Base-by-base conservation (phyloP, 2,113 vertebrate genomes). In the Helogale parvula region DNA sequence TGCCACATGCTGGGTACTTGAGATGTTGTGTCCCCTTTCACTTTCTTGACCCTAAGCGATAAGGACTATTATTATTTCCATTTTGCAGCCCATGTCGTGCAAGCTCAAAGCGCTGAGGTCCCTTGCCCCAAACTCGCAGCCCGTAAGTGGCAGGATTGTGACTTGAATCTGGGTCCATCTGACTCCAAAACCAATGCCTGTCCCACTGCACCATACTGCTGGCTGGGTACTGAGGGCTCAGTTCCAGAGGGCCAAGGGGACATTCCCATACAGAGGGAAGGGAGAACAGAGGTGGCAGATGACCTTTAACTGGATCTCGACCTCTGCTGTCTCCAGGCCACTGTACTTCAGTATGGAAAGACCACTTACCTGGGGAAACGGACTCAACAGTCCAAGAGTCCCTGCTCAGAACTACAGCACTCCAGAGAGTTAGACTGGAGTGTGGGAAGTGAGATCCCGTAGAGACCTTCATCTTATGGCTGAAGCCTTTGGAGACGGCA, bases 401-500 rank as follows among this genome's bases (percentile, higher is more conserved):
- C 27, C 41, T 3, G 4, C 79, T 87, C 17, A 0, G 38, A 96
- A 69, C 65, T 16, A 13, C 91, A 85, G 35, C 16, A 13, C 14
- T 88, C 9, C 9, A 11, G 31, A 71, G 57, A 27, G 33, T n/a
- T 57, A n/a, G 31, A 35, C 7, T 45, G 50, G 5, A 29, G 54
- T 1, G 0, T 1, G 21, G 11, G 47, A 38, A 84, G 35, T 7
- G 0, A 76, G 89, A n/a, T 23, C 52, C 60, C 14, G 3, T 7
- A 21, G 45, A 76, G 82, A 83, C 5, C 50, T 31, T 85, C 60
- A 6, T 68, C 74, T 50, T 25, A 2, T 27, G 29, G 27, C 41
- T 5, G 2, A 35, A 79, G 57, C 21, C 97, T 98, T 97, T 96
- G 76, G 84, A 96, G 84, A 76, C 1, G 0, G 84, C 35, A 0